Evolutionary conservation across 2,888 invertebrate species (phyloP), one percentile per base, ranked within the genome.

Genomic region (Pammene fasciana): DNA sequence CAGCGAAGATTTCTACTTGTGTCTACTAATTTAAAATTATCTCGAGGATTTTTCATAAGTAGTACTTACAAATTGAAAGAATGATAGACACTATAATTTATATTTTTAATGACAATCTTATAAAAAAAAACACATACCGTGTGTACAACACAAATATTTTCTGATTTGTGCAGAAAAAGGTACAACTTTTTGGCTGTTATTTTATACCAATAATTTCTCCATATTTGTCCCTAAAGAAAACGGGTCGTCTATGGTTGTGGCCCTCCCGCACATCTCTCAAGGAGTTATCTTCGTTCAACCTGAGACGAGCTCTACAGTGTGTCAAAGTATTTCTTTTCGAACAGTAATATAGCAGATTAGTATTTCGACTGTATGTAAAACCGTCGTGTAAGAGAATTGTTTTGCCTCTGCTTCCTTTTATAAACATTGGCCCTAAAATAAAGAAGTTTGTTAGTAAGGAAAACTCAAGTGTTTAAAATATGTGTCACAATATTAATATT

Each of bases 361-460:
- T 43, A 9, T 36, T 55, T 1, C 50, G 26, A 16, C 46, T 72
- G 70, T 64, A 70, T 10, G 72, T 72, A 54, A 16, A 66, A n/a
- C 70, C 70, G 62, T 72, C 54, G 10, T 59, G n/a, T 26, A 67
- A 34, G 5, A 66, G 57, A n/a, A 70, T 38, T 14, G 38, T 66
- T 11, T 26, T 13, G 67, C 50, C 26, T 45, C 56, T 65, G 7
- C 38, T 5, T 3, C 48, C 48, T 48, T 10, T 48, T 48, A 48
- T 48, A 18, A 18, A 48, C 16, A 59, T 36, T n/a, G 68, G 59
- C 36, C 56, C 67, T 67, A 18, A 45, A 67, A 52, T 26, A n/a
- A 61, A 16, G 43, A 43, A 54, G 3, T 11, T 36, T 26, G 26
- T 16, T 61, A 5, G 6, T 38, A 48, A 45, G 16, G 3, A 46